These are phyloP conservation scores for Ahaetulla prasina DNA, from an alignment of 2,113 vertebrate species.

Conservation along the genomic window DNA sequence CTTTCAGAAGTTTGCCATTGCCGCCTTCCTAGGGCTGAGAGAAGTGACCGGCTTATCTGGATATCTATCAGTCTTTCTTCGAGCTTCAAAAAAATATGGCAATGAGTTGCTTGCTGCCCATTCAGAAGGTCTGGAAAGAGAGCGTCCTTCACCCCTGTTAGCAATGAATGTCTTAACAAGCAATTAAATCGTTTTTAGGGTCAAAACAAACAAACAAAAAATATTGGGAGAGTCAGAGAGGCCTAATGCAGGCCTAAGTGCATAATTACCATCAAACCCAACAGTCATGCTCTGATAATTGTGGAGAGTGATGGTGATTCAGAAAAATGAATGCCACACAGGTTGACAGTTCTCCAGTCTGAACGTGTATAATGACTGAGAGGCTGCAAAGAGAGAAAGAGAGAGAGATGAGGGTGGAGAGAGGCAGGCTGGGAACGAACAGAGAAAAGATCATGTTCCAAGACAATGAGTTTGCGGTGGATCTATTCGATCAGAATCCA, in stretches of 20 bases:
- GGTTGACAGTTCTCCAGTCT: constrained; percentile 54
- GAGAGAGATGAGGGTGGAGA: constrained; percentile 11
- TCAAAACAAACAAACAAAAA: not conserved
- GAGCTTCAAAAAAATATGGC: not conserved
- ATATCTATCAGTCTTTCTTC: not conserved
- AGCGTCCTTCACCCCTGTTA: not conserved
- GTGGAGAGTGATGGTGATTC: constrained; percentile 57
- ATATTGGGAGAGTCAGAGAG: not conserved
- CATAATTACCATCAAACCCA: constrained; percentile 58
- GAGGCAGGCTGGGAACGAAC: constrained; percentile 6
- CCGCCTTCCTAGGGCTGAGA: not conserved
- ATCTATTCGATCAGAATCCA: constrained; percentile 27
- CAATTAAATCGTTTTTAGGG: not conserved
- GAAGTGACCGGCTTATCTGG: not conserved
- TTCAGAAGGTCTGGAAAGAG: not conserved
- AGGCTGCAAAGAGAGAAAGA: constrained; percentile 50
- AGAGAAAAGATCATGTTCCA: constrained; percentile 24
- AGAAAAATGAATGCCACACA: constrained; percentile 58
- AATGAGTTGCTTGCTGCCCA: not conserved
- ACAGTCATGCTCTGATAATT: constrained; percentile 49
- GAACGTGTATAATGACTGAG: constrained; percentile 59
- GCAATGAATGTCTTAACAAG: not conserved
- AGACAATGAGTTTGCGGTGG: constrained; percentile 36
- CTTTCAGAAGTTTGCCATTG: not conserved
- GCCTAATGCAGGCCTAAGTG: constrained; percentile 36